These are phyloP conservation scores for Anseranas semipalmata DNA, from an alignment of 2,113 vertebrate species.

Conservation along the genomic window DNA sequence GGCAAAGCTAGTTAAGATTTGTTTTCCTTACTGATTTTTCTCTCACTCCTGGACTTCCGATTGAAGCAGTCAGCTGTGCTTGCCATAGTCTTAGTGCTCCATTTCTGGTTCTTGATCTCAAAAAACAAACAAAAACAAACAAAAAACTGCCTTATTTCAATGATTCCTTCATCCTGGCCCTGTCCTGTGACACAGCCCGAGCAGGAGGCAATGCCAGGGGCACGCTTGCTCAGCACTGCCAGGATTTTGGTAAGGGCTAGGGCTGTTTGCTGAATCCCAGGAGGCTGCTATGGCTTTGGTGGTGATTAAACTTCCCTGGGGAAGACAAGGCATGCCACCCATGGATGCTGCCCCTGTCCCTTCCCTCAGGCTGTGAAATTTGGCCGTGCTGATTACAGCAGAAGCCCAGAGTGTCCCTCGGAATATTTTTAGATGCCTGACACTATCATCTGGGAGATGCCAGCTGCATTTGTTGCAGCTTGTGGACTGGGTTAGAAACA, in stretches of 20 bases:
- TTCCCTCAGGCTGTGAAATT: background rate
- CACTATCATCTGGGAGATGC: background rate
- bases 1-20: background rate
- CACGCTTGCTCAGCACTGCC: too few species aligned
- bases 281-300: background rate
- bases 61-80: background rate
- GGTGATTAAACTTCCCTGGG: background rate
- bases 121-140: background rate
- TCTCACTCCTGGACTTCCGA: background rate
- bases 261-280: background rate
- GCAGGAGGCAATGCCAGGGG: too few species aligned
- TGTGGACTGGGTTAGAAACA: background rate
- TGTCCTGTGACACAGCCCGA: background rate
- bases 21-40: background rate
- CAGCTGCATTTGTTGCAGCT: background rate
- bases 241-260: background rate
- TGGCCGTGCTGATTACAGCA: background rate
- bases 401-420: background rate
- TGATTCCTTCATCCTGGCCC: background rate
- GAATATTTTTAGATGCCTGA: background rate
- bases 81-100: background rate
- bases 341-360: fast-evolving
- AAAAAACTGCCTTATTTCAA: background rate
- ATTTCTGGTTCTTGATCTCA: background rate
- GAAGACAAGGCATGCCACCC: background rate